A percentile compares a stretch with the other conserved stretches of the same genome.
These are phyloP conservation scores for Aplocera efformata DNA, from an alignment of 2,888 invertebrate genomes.

Conservation along the genomic window DNA sequence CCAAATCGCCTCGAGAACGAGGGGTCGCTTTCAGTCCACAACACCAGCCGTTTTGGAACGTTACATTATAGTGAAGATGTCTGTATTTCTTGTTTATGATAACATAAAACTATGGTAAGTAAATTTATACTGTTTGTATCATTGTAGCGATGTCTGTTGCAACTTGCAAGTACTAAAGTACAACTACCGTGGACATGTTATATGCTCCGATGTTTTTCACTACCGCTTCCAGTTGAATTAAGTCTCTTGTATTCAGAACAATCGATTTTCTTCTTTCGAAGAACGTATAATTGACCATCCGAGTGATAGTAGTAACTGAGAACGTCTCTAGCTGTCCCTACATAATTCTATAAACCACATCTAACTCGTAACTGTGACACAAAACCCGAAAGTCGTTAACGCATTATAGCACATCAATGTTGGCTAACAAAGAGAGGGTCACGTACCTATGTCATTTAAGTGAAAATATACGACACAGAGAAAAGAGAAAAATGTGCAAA, in stretches of 20 bases:
- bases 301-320: too few species aligned
- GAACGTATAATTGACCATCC: too few species aligned
- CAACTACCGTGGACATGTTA: neutral
- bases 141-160: slow-evolving; percentile 46
- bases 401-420: slow-evolving; percentile 46
- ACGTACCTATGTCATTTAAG: slow-evolving; percentile 76
- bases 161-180: slow-evolving; percentile 24
- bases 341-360: slow-evolving; percentile 12
- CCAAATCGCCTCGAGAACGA: slow-evolving; percentile 42
- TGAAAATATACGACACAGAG: slow-evolving; percentile 76
- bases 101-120: slow-evolving; percentile 67
- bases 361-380: slow-evolving; percentile 16
- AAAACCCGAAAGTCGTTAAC: slow-evolving; percentile 38
- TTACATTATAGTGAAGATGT: slow-evolving; percentile 67
- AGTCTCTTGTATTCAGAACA: too few species aligned
- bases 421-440: slow-evolving; percentile 64
- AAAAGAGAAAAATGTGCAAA: slow-evolving; percentile 75
- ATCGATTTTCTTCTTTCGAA: too few species aligned
- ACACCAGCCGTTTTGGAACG: slow-evolving; percentile 52
- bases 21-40: slow-evolving; percentile 48
- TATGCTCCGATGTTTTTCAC: too few species aligned
- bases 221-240: too few species aligned
- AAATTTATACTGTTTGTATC: slow-evolving; percentile 59
- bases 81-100: slow-evolving; percentile 69
- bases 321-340: neutral